Evolutionary conservation across 2,888 invertebrate genomes (phyloP).

Genomic region (Amiota minor): DNA sequence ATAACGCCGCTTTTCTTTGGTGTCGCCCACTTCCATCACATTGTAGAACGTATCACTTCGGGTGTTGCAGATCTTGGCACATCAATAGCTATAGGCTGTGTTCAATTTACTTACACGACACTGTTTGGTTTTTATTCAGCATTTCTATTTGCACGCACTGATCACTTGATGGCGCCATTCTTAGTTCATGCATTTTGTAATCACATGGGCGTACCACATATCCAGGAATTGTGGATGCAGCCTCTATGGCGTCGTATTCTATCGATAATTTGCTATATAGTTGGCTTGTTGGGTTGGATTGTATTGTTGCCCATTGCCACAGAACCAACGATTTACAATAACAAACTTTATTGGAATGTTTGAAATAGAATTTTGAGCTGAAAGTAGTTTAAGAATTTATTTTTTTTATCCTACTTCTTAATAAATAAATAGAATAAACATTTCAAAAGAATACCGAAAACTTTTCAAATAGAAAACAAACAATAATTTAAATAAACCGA

Average conservation of each 20-base stretch:
- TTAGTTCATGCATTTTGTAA: slow-evolving; percentile 96
- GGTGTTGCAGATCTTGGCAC: slow-evolving; percentile 80
- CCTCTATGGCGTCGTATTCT: slow-evolving; percentile 77
- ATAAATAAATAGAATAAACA: too few relatives aligned
- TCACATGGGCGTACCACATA: slow-evolving; percentile 95
- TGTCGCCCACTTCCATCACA: slow-evolving; percentile 93
- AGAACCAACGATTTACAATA: slow-evolving; percentile 78
- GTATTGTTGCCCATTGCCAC: slow-evolving; percentile 85
- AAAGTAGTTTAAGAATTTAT: too few relatives aligned
- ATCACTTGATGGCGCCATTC: slow-evolving; percentile 90
- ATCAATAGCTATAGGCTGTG: slow-evolving; percentile 83
- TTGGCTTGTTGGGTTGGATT: slow-evolving; percentile 87
- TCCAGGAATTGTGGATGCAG: slow-evolving; percentile 80
- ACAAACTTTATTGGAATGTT: slow-evolving; percentile 76
- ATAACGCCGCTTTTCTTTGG: slow-evolving; percentile 94
- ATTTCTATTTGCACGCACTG: slow-evolving; percentile 91
- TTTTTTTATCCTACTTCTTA: too few relatives aligned
- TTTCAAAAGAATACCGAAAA: too few relatives aligned
- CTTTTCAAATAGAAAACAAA: too few relatives aligned
- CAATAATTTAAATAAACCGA: too few relatives aligned
- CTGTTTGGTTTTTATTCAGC: slow-evolving; percentile 96
- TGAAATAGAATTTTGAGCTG: not conserved
- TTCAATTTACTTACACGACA: slow-evolving; percentile 93
- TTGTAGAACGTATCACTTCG: slow-evolving; percentile 83
- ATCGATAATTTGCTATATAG: slow-evolving; percentile 80